These are phyloP conservation scores for Spodoptera litura DNA, from an alignment of 1,140 invertebrate genomes.

Conservation along the genomic window DNA sequence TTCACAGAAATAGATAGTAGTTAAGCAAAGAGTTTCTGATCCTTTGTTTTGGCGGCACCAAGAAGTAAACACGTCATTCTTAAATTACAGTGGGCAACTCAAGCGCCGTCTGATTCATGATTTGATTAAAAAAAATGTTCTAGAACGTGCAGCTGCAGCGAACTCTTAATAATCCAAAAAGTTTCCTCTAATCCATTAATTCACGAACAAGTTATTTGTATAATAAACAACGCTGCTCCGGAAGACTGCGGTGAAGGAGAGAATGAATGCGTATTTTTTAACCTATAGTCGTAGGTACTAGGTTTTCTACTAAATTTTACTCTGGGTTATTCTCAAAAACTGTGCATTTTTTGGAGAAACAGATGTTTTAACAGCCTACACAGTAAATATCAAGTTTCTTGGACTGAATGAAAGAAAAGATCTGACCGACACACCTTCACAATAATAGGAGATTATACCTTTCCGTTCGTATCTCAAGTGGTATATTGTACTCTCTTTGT, in stretches of 20 bases:
- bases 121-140: conserved; percentile 21
- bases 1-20: neutral
- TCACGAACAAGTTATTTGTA: conserved; percentile 39
- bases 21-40: neutral
- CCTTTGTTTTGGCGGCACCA: neutral
- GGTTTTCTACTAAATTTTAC: neutral
- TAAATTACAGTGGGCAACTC: conserved; percentile 12
- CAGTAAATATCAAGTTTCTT: no score
- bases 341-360: no score
- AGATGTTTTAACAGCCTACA: no score
- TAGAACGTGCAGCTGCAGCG: conserved; percentile 18
- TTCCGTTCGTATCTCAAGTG: neutral
- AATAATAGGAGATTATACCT: neutral
- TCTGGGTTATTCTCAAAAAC: no score
- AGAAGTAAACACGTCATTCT: conserved; percentile 5
- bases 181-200: conserved; percentile 50
- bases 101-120: conserved; percentile 16
- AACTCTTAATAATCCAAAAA: conserved; percentile 25
- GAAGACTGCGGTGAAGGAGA: conserved; percentile 16
- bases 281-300: neutral
- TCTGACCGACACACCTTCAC: no score
- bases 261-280: conserved; percentile 6
- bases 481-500: conserved; percentile 39
- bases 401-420: no score
- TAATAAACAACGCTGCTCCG: conserved; percentile 34